Evolutionary conservation across 2,888 invertebrate genomes (phyloP).

Genomic region (Xanthia togata): DNA sequence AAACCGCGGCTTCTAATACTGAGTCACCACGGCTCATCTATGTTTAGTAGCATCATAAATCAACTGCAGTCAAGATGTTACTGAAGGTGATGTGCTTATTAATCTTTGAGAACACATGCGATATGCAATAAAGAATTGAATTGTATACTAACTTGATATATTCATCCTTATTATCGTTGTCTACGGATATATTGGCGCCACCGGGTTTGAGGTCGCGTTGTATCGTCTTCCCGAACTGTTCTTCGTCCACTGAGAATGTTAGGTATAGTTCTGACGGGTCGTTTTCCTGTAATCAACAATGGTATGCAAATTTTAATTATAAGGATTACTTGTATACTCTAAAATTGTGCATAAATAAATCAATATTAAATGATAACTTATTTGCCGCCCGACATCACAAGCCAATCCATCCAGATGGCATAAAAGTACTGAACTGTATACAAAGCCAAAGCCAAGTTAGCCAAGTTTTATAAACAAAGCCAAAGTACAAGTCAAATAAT

Average conservation of each 20-base stretch:
- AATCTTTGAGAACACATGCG: background rate
- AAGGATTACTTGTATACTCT: too few relatives aligned
- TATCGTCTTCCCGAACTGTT: conserved; percentile 98
- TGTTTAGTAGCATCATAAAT: background rate
- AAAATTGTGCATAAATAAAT: too few relatives aligned
- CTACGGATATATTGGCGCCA: conserved; percentile 97
- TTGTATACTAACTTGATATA: conserved; percentile 93
- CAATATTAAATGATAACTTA: background rate
- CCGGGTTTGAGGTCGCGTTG: conserved; percentile 97
- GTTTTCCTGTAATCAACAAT: conserved; percentile 92
- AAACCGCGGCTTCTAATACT: too few relatives aligned
- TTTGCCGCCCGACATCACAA: background rate
- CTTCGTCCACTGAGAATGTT: conserved; percentile 99
- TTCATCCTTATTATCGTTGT: conserved; percentile 98
- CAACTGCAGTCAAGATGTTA: background rate
- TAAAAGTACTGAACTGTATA: background rate
- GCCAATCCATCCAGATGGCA: background rate
- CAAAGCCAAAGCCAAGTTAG: too few relatives aligned
- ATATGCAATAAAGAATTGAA: background rate
- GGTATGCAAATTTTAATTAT: background rate
- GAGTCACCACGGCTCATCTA: too few relatives aligned
- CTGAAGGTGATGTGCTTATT: background rate
- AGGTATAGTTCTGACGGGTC: conserved; percentile 98
- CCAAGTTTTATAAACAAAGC: too few relatives aligned
- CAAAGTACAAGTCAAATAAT: too few relatives aligned